Base-by-base conservation (phyloP, 2,797 vertebrate species). In the Ciconia nigra region DNA sequence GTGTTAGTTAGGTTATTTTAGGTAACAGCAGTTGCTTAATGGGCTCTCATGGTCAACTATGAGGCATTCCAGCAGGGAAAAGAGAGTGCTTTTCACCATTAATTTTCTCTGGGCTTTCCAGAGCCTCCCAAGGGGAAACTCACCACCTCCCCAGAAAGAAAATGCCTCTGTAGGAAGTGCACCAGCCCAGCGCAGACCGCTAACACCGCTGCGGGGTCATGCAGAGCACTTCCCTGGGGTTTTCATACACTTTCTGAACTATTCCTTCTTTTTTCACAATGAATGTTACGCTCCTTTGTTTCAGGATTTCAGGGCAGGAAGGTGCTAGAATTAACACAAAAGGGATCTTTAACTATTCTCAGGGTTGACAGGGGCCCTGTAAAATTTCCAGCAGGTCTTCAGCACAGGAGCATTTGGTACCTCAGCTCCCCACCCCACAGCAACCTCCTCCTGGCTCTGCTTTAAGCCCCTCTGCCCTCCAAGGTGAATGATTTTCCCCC, bases 11-110 rank as follows among this genome's bases (percentile, higher is more conserved):
- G 78, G 83, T 93, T 93, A 94, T 89, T 93, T 84, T 87, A 83
- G 88, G 92, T 89, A 83, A 35, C 74, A 83, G 61, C 59, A 87
- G 70, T 69, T 79, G 63, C 88, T 95, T 97, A 94, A 96, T 94
- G 92, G 77, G 46, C 62, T 96, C 44, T 90, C 13, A 0, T 6
- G 13, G 93, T 79, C 5, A 13, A 59, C 83, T 84, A 5, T 66
- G 66, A 90, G 57, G 46, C 66, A 70, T 90, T 96, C 77, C 94
- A 96, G 67, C 66, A 95, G 81, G 41, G 86, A 91, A 89, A 92
- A 83, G 71, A 90, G 81, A 96, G 92, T 77, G 67, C 78, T 93
- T 95, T 96, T 87, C 83, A 74, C 62, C 59, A 77, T 93, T 90
- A 82, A 73, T 90, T 93, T 95, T 97, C 90, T 82, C 63, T 87